phyloP scores from a whole-genome alignment of 2,888 invertebrate genomes.

The Timema podura region DNA sequence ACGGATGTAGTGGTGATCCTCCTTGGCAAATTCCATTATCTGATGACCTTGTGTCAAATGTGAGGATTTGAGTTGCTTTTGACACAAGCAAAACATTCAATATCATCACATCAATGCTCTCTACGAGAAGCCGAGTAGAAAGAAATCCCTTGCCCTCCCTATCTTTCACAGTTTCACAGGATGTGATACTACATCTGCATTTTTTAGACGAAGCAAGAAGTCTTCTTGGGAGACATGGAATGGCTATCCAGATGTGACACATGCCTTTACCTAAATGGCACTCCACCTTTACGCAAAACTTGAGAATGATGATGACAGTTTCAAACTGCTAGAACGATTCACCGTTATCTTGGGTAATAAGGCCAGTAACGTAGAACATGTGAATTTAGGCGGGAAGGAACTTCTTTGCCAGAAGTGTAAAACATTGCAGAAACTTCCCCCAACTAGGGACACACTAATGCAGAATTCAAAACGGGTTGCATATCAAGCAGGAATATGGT shows the following conservation, averaged over 20 bases:
- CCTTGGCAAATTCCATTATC: not conserved
- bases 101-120: not conserved
- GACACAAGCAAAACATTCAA: not conserved
- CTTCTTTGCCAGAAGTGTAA: too few species aligned
- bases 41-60: constrained; percentile 5
- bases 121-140: not conserved
- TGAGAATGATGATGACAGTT: not conserved
- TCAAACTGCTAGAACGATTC: constrained; percentile 2
- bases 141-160: constrained; percentile 8
- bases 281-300: constrained; percentile 7
- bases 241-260: too few species aligned
- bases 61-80: not conserved
- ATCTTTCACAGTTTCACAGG: not conserved
- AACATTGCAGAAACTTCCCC: too few species aligned
- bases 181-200: not conserved
- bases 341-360: too few species aligned
- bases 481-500: too few species aligned
- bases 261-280: not conserved
- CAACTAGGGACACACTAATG: too few species aligned
- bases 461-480: too few species aligned
- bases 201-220: not conserved
- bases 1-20: not conserved
- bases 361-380: too few species aligned
- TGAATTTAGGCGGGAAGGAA: not conserved
- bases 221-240: not conserved